Evolutionary conservation across 2,113 vertebrate species (phyloP).

Genomic region (Sminthopsis crassicaudata): DNA sequence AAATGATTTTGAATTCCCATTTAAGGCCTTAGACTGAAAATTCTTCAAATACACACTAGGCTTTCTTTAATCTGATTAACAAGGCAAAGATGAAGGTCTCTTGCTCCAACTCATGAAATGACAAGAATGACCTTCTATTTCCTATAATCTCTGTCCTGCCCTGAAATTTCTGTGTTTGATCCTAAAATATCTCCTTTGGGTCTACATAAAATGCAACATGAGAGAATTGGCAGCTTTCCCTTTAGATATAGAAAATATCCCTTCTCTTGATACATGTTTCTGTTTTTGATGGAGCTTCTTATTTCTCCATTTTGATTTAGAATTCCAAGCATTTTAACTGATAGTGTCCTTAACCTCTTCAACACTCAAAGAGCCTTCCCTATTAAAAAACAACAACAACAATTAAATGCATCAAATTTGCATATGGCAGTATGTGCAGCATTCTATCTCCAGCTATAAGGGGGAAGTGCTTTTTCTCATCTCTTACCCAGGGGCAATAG

Average conservation of each 20-base stretch:
- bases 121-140: neutral
- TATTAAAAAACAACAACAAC: too few species aligned
- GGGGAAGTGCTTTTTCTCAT: neutral
- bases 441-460: too few species aligned
- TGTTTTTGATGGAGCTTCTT: too few species aligned
- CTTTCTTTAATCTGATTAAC: neutral
- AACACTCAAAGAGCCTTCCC: too few species aligned
- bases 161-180: neutral
- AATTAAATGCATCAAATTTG: too few species aligned
- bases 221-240: neutral
- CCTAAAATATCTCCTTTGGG: neutral
- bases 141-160: neutral
- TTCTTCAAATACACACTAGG: neutral
- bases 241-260: too few species aligned
- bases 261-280: too few species aligned
- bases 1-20: neutral
- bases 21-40: neutral
- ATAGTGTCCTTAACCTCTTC: neutral
- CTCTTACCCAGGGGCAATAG: too few species aligned
- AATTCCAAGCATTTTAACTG: neutral
- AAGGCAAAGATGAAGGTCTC: neutral
- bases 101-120: neutral
- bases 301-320: neutral
- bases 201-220: neutral
- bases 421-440: too few species aligned